These are phyloP conservation scores for Aeoliscus strigatus DNA, from an alignment of 2,797 vertebrate genomes.

Conservation along the genomic window DNA sequence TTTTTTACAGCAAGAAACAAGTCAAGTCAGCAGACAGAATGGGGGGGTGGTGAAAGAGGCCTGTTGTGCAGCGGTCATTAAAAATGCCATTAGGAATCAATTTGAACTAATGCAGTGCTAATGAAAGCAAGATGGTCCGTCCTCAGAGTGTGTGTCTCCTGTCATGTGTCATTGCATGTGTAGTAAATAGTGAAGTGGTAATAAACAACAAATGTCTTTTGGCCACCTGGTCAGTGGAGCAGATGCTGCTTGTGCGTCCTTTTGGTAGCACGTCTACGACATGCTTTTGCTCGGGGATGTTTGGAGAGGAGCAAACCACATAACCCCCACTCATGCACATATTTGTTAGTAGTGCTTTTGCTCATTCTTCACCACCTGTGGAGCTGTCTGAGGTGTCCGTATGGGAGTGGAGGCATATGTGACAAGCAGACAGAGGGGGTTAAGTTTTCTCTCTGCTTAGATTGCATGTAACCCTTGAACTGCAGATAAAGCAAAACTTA, in stretches of 20 bases:
- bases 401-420: conserved; percentile 53
- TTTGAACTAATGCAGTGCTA: conserved; percentile 61
- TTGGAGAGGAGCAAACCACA: conserved; percentile 19
- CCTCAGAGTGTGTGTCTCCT: conserved; percentile 22
- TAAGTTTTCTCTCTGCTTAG: conserved; percentile 49
- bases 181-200: conserved; percentile 24
- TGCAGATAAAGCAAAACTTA: conserved; percentile 45
- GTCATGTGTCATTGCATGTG: conserved; percentile 18
- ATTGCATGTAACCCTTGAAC: conserved; percentile 32
- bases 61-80: conserved; percentile 51
- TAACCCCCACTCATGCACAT: conserved; percentile 1
- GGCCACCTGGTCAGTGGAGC: conserved; percentile 29
- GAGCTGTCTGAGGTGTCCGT: conserved; percentile 50
- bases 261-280: conserved; percentile 20
- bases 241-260: conserved; percentile 23
- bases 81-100: conserved; percentile 68
- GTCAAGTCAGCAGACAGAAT: conserved; percentile 15
- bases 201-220: conserved; percentile 40
- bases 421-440: conserved; percentile 33
- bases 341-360: conserved; percentile 36
- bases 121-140: conserved; percentile 63
- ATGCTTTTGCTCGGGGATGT: conserved; percentile 24
- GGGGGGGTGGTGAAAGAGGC: conserved; percentile 28
- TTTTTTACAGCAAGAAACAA: conserved; percentile 20
- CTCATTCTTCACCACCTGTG: conserved; percentile 37